Evolutionary conservation across 2,797 vertebrate species (phyloP).

Genomic region (Moxostoma hubbsi): DNA sequence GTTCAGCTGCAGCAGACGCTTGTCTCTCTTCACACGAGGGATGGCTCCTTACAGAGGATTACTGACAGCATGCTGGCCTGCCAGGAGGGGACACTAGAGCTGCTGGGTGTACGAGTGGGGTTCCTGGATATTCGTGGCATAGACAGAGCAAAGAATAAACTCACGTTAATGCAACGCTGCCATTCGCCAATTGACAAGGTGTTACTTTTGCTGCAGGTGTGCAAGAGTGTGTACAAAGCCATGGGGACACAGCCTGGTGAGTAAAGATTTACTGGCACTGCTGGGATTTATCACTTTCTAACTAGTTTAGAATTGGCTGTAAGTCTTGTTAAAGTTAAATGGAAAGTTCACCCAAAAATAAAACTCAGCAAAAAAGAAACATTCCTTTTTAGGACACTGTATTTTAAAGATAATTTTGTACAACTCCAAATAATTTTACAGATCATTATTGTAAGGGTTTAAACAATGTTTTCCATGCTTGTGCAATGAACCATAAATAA

Average conservation of each 20-base stretch:
- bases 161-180: slow-evolving; percentile 79
- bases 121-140: slow-evolving; percentile 74
- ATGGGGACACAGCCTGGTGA: slow-evolving; percentile 78
- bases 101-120: slow-evolving; percentile 70
- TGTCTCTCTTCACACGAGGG: slow-evolving; percentile 69
- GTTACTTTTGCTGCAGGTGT: slow-evolving; percentile 85
- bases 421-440: too few relatives aligned
- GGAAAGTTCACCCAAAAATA: too few relatives aligned
- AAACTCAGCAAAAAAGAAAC: too few relatives aligned
- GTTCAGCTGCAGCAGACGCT: slow-evolving; percentile 75
- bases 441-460: too few relatives aligned
- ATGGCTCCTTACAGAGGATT: slow-evolving; percentile 80
- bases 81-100: slow-evolving; percentile 73
- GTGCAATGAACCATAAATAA: too few relatives aligned
- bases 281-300: too few relatives aligned
- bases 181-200: slow-evolving; percentile 88
- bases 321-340: too few relatives aligned
- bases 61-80: slow-evolving; percentile 75
- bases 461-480: too few relatives aligned
- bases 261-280: neutral
- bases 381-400: too few relatives aligned
- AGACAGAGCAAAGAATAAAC: slow-evolving; percentile 82
- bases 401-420: too few relatives aligned
- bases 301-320: too few relatives aligned
- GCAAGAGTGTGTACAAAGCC: slow-evolving; percentile 85